Evolutionary conservation across 2,888 invertebrate genomes (phyloP), one percentile per base, ranked within the genome.

Genomic region (Cephonodes hylas): DNA sequence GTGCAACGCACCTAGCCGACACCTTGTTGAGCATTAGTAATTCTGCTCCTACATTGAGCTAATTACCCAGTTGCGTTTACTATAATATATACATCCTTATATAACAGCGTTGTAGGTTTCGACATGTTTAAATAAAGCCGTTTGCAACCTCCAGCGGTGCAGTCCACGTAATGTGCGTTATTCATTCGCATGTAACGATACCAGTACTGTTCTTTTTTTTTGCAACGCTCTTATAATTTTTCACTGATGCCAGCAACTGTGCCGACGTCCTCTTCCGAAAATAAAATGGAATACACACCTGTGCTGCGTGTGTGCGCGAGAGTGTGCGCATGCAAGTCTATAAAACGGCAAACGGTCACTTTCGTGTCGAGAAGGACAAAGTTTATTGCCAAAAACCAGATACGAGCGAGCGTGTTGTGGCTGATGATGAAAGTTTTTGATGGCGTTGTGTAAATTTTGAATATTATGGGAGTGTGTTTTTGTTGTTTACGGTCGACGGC

Each of bases 161-260:
- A 53, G 18, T 53, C 46, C 22, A 61, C 42, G 48, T 63, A 59
- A 48, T 38, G 20, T 58, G 25, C 58, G 23, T 60, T 38, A 60
- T 34, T 45, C 61, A 10, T 61, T 8, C 15, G 48, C 15, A 22
- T 62, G 61, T 62, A 61, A 62, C 53, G 57, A 66, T 65, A 67
- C 42, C 57, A 58, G 53, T 53, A 46, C 25, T 25, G 25, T 13
- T n/a, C n/a, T 63, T 20, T 65, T 45, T 64, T 63, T 59, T 64
- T 63, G 27, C 64, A 46, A 62, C 45, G 68, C 31, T 66, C 69
- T 68, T 62, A 66, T 67, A 68, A 68, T 69, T 69, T 63, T 63
- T 59, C 60, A 53, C 44, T 59, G 58, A 64, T 61, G 64, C 64
- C 58, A 59, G 59, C 62, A 62, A 44, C 53, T 22, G 66, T 66